Conservation (phyloP, 1,140 invertebrate species). For the Diploscapter pachys region DNA sequence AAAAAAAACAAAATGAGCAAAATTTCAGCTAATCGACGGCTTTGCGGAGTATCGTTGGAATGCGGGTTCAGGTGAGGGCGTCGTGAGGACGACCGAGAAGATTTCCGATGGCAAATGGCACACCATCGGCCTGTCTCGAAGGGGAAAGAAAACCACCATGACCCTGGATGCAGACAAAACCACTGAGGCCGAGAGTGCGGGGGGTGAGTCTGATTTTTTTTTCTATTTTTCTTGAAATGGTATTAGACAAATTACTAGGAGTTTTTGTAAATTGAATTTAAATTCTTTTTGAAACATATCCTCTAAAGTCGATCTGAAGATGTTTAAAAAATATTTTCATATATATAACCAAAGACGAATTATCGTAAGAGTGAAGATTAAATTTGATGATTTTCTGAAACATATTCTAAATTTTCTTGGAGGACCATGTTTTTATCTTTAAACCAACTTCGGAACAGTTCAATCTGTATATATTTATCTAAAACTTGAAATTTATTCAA, state of each 20-base stretch:
- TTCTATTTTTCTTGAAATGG: too few species aligned
- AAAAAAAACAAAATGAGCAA: too few species aligned
- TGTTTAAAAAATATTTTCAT: too few species aligned
- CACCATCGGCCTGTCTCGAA: conserved; percentile 75
- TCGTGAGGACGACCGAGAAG: conserved; percentile 70
- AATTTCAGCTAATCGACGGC: too few species aligned
- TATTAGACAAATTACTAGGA: background rate
- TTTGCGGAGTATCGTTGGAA: conserved; percentile 77
- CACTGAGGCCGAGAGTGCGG: conserved; percentile 75
- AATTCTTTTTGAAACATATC: too few species aligned
- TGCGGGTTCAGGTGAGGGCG: conserved; percentile 83
- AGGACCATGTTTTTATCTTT: background rate
- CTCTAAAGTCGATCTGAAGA: too few species aligned
- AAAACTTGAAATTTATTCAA: conserved; percentile 4
- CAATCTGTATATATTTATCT: conserved; percentile 11
- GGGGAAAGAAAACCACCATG: conserved; percentile 70
- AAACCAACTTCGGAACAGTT: conserved; percentile 5
- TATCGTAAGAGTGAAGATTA: too few species aligned
- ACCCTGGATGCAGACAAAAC: conserved; percentile 75
- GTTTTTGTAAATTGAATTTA: background rate
- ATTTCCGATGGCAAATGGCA: conserved; percentile 88
- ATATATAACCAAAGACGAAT: too few species aligned
- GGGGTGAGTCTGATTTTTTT: conserved; percentile 59
- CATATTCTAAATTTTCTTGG: too few species aligned
- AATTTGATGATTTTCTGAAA: too few species aligned